A percentile compares a stretch with the other conserved stretches of the same genome.
Conservation (phyloP, 30 jellyfish, hydroid and myxozoan species). For the Pelagia noctiluca region DNA sequence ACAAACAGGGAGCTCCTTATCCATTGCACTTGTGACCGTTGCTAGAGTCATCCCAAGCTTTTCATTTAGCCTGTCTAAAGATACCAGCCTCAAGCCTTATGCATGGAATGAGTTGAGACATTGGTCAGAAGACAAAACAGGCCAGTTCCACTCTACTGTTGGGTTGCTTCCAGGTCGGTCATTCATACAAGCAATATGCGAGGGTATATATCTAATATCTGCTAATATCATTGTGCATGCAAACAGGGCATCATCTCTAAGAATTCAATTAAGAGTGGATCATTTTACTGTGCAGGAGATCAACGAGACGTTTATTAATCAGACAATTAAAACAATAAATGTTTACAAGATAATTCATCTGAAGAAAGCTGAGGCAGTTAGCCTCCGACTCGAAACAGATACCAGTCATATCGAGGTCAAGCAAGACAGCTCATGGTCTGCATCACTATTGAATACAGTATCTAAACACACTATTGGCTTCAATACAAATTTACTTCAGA, state of each 20-base stretch:
- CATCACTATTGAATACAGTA: slow-evolving; percentile 35
- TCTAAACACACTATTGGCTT: slow-evolving; percentile 65
- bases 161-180: slow-evolving; percentile 49
- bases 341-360: slow-evolving; percentile 43
- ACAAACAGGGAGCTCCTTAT: slow-evolving; percentile 55
- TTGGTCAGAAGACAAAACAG: slow-evolving; percentile 49
- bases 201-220: slow-evolving; percentile 61
- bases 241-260: neutral
- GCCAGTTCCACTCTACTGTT: slow-evolving; percentile 58
- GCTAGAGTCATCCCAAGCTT: slow-evolving; percentile 68
- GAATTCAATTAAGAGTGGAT: slow-evolving; percentile 11
- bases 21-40: slow-evolving; percentile 47
- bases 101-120: neutral
- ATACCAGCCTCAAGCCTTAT: neutral
- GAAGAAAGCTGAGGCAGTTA: slow-evolving; percentile 37
- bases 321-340: slow-evolving; percentile 15
- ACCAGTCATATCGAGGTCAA: slow-evolving; percentile 6
- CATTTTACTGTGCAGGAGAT: slow-evolving; percentile 18
- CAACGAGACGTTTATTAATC: slow-evolving; percentile 1
- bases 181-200: slow-evolving; percentile 65
- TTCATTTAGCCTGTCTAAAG: slow-evolving; percentile 29
- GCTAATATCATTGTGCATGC: slow-evolving; percentile 31
- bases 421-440: slow-evolving; percentile 56
- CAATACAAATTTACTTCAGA: slow-evolving; percentile 17
- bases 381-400: neutral